Percentiles rank a stretch among this genome's conserved stretches.
phyloP scores from a whole-genome alignment of 2,888 invertebrate genomes.

The Kuschelorhynchus macadamiae region DNA sequence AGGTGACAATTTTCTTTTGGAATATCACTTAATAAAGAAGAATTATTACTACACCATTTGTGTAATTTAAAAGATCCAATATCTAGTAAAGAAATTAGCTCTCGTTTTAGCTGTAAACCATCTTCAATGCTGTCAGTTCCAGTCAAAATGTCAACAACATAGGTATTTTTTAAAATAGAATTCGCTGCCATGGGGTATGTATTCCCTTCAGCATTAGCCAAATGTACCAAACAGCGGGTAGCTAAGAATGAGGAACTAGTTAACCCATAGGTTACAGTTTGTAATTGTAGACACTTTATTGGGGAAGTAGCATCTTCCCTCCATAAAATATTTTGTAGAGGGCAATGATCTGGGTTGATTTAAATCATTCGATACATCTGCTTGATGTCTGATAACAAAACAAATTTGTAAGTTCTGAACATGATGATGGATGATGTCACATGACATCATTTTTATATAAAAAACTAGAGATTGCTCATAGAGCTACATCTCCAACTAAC shows the following conservation, averaged over 20 bases:
- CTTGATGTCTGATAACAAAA: constrained; percentile 39
- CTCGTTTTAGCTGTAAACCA: too few relatives aligned
- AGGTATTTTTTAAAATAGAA: constrained; percentile 23
- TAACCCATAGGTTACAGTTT: constrained; percentile 39
- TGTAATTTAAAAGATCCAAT: too few relatives aligned
- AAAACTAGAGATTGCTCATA: too few relatives aligned
- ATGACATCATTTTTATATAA: too few relatives aligned
- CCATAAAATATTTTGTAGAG: constrained; percentile 45
- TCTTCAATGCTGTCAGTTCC: too few relatives aligned
- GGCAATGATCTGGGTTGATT: constrained; percentile 21
- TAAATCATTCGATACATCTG: constrained; percentile 45
- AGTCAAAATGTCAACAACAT: constrained; percentile 15
- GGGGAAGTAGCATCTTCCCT: constrained; percentile 9
- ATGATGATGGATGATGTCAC: too few relatives aligned
- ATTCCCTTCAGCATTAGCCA: constrained; percentile 18
- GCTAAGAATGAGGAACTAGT: constrained; percentile 38
- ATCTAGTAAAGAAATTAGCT: too few relatives aligned
- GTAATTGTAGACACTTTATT: not conserved
- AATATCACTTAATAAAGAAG: too few relatives aligned
- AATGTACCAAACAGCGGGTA: constrained; percentile 30
- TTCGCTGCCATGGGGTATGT: constrained; percentile 32
- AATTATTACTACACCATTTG: too few relatives aligned
- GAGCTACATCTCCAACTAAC: too few relatives aligned
- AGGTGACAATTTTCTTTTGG: too few relatives aligned
- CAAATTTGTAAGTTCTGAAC: constrained; percentile 41